Conservation (phyloP, 2,797 vertebrate genomes). For the Alosa sapidissima region DNA sequence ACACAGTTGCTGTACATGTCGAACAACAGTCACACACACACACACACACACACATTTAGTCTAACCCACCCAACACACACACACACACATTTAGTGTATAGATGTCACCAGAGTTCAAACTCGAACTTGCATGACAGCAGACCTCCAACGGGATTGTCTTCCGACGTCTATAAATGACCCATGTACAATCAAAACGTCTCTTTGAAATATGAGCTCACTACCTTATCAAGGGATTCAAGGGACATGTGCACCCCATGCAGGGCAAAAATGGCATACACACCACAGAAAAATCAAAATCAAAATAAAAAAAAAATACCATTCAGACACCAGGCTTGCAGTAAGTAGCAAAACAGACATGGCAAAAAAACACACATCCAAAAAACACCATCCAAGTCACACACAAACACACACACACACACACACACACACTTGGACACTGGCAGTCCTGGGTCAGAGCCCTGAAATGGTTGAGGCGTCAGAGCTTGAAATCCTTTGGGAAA, state of each 20-base stretch:
- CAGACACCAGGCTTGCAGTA: background rate
- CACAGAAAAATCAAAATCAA: background rate
- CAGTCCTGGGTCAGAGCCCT: background rate
- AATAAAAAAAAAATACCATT: background rate
- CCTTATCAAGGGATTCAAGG: background rate
- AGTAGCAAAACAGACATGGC: background rate
- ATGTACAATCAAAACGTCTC: slow-evolving; percentile 17
- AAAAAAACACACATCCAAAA: background rate
- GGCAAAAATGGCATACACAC: background rate
- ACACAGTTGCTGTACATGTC: background rate
- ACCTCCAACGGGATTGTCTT: background rate
- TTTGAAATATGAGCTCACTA: background rate
- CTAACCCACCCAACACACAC: background rate
- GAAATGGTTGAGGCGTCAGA: background rate
- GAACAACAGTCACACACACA: too few relatives aligned
- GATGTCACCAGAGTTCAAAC: background rate
- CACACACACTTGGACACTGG: background rate
- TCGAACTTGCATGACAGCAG: background rate
- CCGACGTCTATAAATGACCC: background rate
- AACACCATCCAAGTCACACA: background rate
- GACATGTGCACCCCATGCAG: background rate
- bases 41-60: too few relatives aligned
- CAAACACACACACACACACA: background rate
- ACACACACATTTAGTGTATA: background rate
- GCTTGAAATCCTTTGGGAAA: background rate